Base-by-base conservation (phyloP, 1,140 invertebrate genomes). In the Leptinotarsa undecemlineata region DNA sequence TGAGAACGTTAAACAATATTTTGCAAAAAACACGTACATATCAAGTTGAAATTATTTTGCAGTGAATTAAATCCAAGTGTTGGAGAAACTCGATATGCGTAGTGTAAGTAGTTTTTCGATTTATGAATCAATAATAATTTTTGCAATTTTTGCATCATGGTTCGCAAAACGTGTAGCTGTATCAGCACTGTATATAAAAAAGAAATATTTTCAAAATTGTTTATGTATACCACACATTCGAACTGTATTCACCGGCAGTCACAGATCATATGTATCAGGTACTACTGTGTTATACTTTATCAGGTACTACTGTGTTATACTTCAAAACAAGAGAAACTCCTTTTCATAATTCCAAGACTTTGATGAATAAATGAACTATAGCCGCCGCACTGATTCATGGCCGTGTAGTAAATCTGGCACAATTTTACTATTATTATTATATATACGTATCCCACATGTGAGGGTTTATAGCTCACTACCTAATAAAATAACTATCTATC, bases 121-220 rank as follows among this genome's bases (percentile, higher is more conserved):
- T 74, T 64, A 47, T 47, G 71, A 63, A 74, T 66, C 68, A 61
- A 66, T 64, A 63, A 74, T 42, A 76, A 75, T 63, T 79, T 74
- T 70, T 74, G 71, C 68, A 76, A 70, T 72, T 72, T 76, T 26
- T 73, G 42, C 19, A 77, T 77, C 19, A 77, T 77, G 77, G 79
- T 80, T 80, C 79, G 79, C 79, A 73, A 80, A 80, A 80, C 79
- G 77, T 80, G 79, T 80, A 80, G 77, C 79, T 80, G 76, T 75
- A 75, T 76, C 77, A 73, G 75, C 75, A 78, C 73, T 80, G 79
- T 80, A 80, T n/a, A 80, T 80, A 79, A 17, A 13, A 19, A 72
- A 57, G 64, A 42, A 23, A 66, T 76, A 70, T 76, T 74, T 76
- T 73, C 67, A 74, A 68, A 47, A 74, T 73, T 33, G 68, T 67